Evolutionary conservation across 2,113 vertebrate species (phyloP).

Genomic region (Nymphicus hollandicus): DNA sequence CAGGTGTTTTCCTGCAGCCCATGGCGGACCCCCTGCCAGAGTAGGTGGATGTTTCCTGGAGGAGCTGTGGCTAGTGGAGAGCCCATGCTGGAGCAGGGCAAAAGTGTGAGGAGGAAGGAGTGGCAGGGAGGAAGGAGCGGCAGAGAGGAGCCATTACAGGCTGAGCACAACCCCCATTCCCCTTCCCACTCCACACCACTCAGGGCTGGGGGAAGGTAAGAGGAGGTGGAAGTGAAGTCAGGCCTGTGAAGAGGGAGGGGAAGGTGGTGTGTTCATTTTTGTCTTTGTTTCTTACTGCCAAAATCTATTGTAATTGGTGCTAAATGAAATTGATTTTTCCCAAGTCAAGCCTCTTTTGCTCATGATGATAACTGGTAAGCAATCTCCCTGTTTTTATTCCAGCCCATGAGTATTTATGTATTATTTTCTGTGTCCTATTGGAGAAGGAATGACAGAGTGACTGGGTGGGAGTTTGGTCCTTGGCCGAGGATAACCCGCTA

Average conservation of each 20-base stretch:
- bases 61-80: too few relatives aligned
- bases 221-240: background rate
- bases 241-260: background rate
- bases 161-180: background rate
- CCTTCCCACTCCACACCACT: rapidly evolving
- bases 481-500: background rate
- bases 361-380: background rate
- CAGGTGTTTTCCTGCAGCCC: background rate
- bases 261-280: background rate
- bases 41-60: background rate
- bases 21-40: rapidly evolving
- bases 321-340: background rate
- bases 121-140: background rate
- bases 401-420: background rate
- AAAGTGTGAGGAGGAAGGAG: background rate
- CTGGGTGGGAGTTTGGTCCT: background rate
- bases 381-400: background rate
- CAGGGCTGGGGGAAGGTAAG: background rate
- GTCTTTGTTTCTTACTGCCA: background rate
- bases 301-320: background rate
- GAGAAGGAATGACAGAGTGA: background rate
- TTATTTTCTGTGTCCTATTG: background rate
- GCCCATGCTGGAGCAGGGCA: too few relatives aligned
- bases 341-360: background rate
- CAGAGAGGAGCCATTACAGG: background rate